Conservation (phyloP, 2,797 vertebrate genomes). For the Gambusia yucatana region DNA sequence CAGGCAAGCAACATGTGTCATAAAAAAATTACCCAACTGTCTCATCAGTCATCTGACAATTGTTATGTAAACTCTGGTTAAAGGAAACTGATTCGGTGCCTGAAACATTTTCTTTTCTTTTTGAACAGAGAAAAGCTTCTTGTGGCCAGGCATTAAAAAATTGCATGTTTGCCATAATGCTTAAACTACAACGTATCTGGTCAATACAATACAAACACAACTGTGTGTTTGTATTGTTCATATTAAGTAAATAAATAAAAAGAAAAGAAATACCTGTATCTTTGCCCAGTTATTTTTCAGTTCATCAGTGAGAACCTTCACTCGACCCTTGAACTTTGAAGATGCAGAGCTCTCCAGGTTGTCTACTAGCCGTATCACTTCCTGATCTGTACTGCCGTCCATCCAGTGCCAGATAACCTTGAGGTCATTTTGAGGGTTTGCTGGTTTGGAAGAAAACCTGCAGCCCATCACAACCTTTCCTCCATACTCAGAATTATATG, state of each 20-base stretch:
- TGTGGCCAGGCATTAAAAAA: neutral
- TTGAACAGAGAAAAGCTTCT: neutral
- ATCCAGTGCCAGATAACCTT: slow-evolving; percentile 81
- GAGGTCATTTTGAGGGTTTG: slow-evolving; percentile 50
- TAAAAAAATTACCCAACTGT: neutral
- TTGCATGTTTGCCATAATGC: no score
- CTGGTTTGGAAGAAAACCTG: slow-evolving; percentile 77
- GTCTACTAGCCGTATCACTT: slow-evolving; percentile 74
- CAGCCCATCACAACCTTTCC: slow-evolving; percentile 87
- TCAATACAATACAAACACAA: no score
- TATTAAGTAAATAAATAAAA: neutral
- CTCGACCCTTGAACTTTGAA: slow-evolving; percentile 77
- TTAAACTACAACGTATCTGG: no score
- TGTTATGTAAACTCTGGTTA: neutral
- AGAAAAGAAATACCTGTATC: slow-evolving; percentile 76
- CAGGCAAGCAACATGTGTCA: neutral
- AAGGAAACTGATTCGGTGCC: neutral
- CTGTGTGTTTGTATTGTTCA: neutral
- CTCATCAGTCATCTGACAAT: neutral
- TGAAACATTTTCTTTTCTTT: neutral
- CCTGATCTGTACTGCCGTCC: rapidly evolving
- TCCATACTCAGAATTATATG: slow-evolving; percentile 78
- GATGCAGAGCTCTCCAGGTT: slow-evolving; percentile 56
- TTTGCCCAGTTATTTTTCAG: slow-evolving; percentile 80
- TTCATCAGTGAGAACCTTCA: slow-evolving; percentile 75